Evolutionary conservation across 64 coral and sea anemone species (phyloP), one percentile per base, ranked within the genome.

Genomic region (Catalaphyllia jardinei): DNA sequence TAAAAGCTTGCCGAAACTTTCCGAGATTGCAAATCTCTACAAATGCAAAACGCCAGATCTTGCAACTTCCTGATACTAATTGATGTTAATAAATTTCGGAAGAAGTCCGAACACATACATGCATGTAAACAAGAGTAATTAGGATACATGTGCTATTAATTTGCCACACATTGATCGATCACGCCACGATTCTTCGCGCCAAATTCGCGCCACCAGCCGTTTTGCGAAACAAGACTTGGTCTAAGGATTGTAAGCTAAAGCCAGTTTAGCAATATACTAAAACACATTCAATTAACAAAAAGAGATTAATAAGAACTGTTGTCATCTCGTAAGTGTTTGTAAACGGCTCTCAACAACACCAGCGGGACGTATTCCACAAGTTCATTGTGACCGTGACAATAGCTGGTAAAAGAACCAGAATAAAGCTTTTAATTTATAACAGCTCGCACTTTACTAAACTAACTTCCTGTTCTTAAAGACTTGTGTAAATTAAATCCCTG

Each of bases 301-400:
- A 62, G 29, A 10, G n/a, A 80, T 80, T 33, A 80, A 59, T 18
- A 49, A 59, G 50, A 59, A 3, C 28, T 27, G 61, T 62, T 80
- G 78, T 33, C 27, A 62, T 80, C 54, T 82, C 79, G 29, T 62
- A 17, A 82, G 27, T 33, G 20, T 19, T 82, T 62, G 79, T 79
- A 62, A 60, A 82, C 55, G 79, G 33, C 29, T 69, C 29, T 31
- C 12, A 60, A 24, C 27, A 29, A 63, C 29, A 82, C 19, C 54
- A 82, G 31, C 79, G 51, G 74, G 74, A 7, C 33, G 74, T 28
- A 69, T 24, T 69, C 65, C 20, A 69, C 65, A 25, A 69, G n/a
- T 8, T 69, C 22, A n/a, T 69, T 10, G 22, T 28, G 20, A 25
- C 22, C 65, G 0, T 8, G 10, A 69, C 65, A 25, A 69, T 25